Conservation (phyloP, 1,140 invertebrate species). For the Drosophila oshimai region DNA sequence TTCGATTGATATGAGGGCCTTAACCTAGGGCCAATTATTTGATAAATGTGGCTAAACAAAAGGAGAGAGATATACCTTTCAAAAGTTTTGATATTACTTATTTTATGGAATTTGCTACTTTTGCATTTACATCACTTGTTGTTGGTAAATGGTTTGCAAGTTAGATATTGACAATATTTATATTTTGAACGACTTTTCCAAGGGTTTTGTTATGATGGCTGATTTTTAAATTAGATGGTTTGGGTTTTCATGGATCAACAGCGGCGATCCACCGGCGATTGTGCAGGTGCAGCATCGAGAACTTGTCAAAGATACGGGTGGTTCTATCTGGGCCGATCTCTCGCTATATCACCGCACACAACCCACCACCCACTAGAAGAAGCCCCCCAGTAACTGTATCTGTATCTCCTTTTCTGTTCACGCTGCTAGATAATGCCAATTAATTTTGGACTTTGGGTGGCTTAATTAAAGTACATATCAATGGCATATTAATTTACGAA, state of each 20-base stretch:
- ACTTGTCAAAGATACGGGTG: not conserved
- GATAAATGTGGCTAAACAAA: no score
- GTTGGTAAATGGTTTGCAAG: no score
- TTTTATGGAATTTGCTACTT: no score
- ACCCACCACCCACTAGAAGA: not conserved
- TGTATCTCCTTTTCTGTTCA: not conserved
- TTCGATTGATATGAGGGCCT: not conserved
- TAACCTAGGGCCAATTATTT: not conserved
- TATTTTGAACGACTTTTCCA: not conserved
- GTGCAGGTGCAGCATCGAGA: slow-evolving; percentile 27
- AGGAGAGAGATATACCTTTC: no score
- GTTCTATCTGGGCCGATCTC: not conserved
- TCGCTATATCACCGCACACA: not conserved
- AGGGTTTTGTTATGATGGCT: slow-evolving; percentile 14
- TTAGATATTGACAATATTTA: not conserved
- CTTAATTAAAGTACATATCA: slow-evolving; percentile 39
- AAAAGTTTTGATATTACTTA: not conserved
- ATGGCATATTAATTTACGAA: slow-evolving; percentile 19
- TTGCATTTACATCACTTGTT: no score
- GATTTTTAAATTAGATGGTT: slow-evolving; percentile 14
- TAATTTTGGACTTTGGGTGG: slow-evolving; percentile 19
- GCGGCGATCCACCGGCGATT: slow-evolving; percentile 11
- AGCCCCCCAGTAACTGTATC: not conserved
- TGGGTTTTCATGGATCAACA: not conserved
- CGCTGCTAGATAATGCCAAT: slow-evolving; percentile 25